Conservation (phyloP, 2,113 vertebrate species). For the Poicephalus meyeri region DNA sequence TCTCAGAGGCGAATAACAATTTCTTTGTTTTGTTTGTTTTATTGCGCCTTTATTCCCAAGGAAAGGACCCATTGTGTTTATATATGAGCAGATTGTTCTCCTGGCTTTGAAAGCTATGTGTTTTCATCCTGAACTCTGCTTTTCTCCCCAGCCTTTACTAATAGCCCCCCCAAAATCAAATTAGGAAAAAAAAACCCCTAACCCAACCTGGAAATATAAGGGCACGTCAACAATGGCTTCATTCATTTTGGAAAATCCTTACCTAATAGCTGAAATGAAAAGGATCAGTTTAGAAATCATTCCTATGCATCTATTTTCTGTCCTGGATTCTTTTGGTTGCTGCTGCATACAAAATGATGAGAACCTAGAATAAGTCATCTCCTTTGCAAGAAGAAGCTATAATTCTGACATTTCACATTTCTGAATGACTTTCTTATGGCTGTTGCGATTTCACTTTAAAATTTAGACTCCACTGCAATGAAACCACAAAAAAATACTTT, state of each 20-base stretch:
- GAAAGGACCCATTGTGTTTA: not conserved
- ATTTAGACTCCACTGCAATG: not conserved
- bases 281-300: not conserved
- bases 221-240: not conserved
- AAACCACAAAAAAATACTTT: not conserved
- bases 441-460: not conserved
- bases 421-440: not conserved
- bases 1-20: slow-evolving; percentile 13
- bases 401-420: not conserved
- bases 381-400: not conserved
- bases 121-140: not conserved
- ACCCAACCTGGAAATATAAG: not conserved
- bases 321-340: not conserved
- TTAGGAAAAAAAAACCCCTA: not conserved
- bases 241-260: slow-evolving; percentile 36
- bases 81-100: slow-evolving; percentile 3
- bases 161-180: not conserved
- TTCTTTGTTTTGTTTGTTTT: slow-evolving; percentile 56
- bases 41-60: slow-evolving; percentile 8
- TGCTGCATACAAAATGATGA: not conserved
- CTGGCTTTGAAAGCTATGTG: not conserved
- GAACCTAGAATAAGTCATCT: not conserved
- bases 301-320: not conserved
- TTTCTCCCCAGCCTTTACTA: not conserved
- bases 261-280: not conserved